Evolutionary conservation across 2,888 invertebrate species (phyloP), one percentile per base, ranked within the genome.

Genomic region (Zygothrica quintamaculata): DNA sequence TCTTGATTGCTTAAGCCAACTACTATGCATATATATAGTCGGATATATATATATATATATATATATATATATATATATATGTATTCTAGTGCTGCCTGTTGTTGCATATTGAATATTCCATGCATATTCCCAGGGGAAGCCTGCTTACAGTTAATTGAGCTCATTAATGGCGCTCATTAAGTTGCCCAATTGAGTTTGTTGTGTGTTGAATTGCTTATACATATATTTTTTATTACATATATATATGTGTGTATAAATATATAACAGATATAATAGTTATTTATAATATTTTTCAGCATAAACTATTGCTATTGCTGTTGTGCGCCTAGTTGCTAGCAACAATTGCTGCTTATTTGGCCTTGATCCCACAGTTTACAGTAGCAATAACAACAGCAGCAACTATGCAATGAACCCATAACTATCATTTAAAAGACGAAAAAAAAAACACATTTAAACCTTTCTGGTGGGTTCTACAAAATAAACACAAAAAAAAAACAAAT

Each of bases 81-180:
- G 26, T 26, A 26, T 26, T 26, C 26, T 6, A 4, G 26, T 6
- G 26, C 8, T 26, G 8, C 8, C 4, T 26, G 8, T 6, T 26
- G 26, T 26, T 26, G 26, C 4, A 26, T 26, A 26, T 26, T 26
- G 26, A 4, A 33, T n/a, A 9, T 33, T 33, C n/a, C 12, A 44
- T 37, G 42, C 37, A 36, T 42, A 43, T 43, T 16, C 62, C 36
- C 26, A 29, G 29, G 29, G 31, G 11, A 62, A 34, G 18, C 18
- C 18, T 2, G 18, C 18, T 22, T 29, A 53, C 68, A 39, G 51
- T 73, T 73, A 70, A 73, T 73, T 67, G 74, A 51, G 55, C 22
- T 15, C 11, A 37, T 51, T 70, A 61, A 70, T 73, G 74, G 61
- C 53, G 50, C 34, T 60, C 60, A 70, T 73, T 73, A 43, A 43